phyloP scores from a whole-genome alignment of 2,888 invertebrate species.

The Amphimallon solstitiale region DNA sequence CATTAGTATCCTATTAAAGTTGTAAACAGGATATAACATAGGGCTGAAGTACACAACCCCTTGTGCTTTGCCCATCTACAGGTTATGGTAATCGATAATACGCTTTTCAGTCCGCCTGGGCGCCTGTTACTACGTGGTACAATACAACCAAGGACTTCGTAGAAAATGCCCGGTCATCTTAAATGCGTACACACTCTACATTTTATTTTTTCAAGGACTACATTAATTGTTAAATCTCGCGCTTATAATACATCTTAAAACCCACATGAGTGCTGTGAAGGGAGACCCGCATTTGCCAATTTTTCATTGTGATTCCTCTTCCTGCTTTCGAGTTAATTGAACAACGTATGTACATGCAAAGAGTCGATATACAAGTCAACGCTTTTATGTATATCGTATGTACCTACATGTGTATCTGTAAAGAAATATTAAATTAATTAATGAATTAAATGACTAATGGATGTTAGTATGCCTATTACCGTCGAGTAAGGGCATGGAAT shows the following conservation, averaged over 20 bases:
- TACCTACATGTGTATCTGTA: too few species aligned
- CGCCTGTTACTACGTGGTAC: slow-evolving; percentile 25
- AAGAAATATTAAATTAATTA: too few species aligned
- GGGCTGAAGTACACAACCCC: slow-evolving; percentile 16
- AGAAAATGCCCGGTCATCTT: neutral
- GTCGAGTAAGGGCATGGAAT: too few species aligned
- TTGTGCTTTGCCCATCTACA: slow-evolving; percentile 23
- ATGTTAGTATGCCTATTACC: too few species aligned
- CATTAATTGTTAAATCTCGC: slow-evolving; percentile 5
- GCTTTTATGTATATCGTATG: too few species aligned
- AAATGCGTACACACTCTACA: neutral
- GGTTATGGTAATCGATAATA: slow-evolving; percentile 22
- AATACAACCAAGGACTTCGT: slow-evolving; percentile 19
- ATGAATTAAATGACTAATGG: too few species aligned
- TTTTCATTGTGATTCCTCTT: slow-evolving; percentile 4
- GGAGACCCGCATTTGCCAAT: slow-evolving; percentile 9
- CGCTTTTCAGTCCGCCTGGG: slow-evolving; percentile 11
- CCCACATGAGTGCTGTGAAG: neutral
- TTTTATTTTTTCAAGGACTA: neutral
- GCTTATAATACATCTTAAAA: neutral
- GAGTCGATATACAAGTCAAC: too few species aligned
- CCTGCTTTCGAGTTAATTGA: neutral
- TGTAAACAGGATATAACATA: slow-evolving; percentile 4
- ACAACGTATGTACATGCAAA: too few species aligned
- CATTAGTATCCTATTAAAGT: neutral